These are phyloP conservation scores for Proctacanthus coquilletti DNA, from an alignment of 1,140 invertebrate genomes.

Conservation along the genomic window DNA sequence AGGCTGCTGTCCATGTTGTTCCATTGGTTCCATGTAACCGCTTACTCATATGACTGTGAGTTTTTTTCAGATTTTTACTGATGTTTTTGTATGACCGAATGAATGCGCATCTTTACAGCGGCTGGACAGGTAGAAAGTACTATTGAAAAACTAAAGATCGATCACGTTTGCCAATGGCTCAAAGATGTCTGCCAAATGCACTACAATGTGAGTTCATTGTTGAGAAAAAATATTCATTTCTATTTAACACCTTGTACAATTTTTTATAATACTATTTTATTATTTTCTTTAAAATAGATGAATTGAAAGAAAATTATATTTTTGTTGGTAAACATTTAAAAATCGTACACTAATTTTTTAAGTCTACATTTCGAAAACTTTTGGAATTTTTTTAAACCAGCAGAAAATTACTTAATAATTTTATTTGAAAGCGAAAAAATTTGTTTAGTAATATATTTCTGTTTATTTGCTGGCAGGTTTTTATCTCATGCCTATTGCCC, in stretches of 20 bases:
- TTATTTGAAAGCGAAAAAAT: too few relatives aligned
- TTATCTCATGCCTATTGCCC: constrained; percentile 67
- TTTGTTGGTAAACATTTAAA: too few relatives aligned
- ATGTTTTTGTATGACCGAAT: too few relatives aligned
- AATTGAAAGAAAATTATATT: too few relatives aligned
- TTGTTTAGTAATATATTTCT: too few relatives aligned
- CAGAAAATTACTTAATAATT: too few relatives aligned
- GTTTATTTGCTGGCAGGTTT: too few relatives aligned
- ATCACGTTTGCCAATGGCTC: constrained; percentile 88
- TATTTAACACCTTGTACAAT: background rate
- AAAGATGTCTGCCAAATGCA: constrained; percentile 68
- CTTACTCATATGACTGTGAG: constrained; percentile 85
- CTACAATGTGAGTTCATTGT: constrained; percentile 52
- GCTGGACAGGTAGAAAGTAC: constrained; percentile 61
- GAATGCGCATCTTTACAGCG: constrained; percentile 9
- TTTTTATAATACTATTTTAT: background rate
- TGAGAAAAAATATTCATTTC: background rate
- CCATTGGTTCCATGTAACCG: constrained; percentile 98
- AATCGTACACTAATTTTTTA: too few relatives aligned
- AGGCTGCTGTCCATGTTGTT: constrained; percentile 89
- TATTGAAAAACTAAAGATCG: constrained; percentile 81
- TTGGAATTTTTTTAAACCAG: too few relatives aligned
- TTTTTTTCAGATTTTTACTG: constrained; percentile 12
- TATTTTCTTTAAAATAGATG: too few relatives aligned
- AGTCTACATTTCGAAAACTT: too few relatives aligned